phyloP scores from a whole-genome alignment of 2,888 invertebrate genomes.

The Liposcelis brunnea region DNA sequence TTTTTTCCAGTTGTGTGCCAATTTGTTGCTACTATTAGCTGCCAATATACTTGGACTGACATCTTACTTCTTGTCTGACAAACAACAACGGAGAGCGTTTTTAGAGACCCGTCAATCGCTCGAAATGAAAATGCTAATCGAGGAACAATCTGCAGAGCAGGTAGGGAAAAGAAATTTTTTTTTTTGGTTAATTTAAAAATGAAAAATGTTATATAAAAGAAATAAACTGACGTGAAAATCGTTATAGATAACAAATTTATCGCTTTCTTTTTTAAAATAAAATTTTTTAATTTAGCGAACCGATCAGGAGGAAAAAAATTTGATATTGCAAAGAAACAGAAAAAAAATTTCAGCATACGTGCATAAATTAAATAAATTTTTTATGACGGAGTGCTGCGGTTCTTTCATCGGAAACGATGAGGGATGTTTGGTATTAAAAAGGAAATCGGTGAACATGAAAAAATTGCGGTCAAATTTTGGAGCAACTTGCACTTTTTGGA shows the following conservation, averaged over 20 bases:
- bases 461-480: no score
- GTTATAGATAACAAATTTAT: constrained; percentile 9
- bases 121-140: constrained; percentile 80
- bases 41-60: constrained; percentile 59
- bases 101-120: constrained; percentile 79
- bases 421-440: no score
- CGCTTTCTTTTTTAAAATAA: neutral
- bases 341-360: no score
- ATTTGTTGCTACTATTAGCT: constrained; percentile 48
- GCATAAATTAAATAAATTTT: no score
- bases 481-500: no score
- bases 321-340: no score
- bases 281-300: no score
- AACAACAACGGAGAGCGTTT: constrained; percentile 75
- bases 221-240: no score
- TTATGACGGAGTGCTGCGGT: no score
- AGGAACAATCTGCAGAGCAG: constrained; percentile 86
- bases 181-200: neutral
- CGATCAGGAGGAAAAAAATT: no score
- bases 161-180: constrained; percentile 31
- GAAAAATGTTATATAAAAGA: constrained; percentile 1
- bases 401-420: no score
- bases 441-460: no score
- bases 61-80: constrained; percentile 58
- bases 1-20: constrained; percentile 47